phyloP scores from a whole-genome alignment of 2,888 invertebrate species.

The Trimorus sp. region DNA sequence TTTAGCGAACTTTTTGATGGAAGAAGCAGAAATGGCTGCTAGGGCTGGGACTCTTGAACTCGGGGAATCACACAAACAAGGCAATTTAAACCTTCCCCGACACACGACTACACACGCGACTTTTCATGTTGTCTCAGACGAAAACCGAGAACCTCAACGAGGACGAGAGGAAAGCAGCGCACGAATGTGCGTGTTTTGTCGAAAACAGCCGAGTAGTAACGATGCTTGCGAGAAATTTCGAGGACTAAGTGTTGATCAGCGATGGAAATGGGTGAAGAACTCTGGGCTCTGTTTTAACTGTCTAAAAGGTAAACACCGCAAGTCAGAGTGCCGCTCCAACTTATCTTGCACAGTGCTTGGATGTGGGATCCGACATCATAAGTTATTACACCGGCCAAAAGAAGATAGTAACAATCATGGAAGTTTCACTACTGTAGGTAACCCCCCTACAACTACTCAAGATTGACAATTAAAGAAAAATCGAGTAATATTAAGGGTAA shows the following conservation, averaged over 20 bases:
- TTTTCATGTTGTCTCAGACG: too few species aligned
- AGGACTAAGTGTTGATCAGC: not conserved
- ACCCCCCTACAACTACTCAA: not conserved
- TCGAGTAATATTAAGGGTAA: too few species aligned
- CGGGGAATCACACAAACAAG: too few species aligned
- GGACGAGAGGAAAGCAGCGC: not conserved
- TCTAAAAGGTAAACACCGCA: not conserved
- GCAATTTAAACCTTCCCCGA: too few species aligned
- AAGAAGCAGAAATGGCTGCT: not conserved
- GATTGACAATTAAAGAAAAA: not conserved
- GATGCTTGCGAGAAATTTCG: not conserved
- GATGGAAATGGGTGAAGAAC: not conserved
- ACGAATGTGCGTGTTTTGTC: not conserved
- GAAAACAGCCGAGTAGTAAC: not conserved
- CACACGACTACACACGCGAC: too few species aligned
- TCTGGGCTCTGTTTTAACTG: constrained; percentile 5
- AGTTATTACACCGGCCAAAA: not conserved
- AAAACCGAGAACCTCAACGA: not conserved
- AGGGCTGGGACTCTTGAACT: not conserved
- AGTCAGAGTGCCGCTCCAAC: not conserved
- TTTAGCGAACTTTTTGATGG: not conserved
- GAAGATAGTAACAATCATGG: too few species aligned
- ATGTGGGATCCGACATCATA: not conserved
- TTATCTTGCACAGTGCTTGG: not conserved
- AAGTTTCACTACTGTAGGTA: too few species aligned